Evolutionary conservation across 1,140 invertebrate species (phyloP), one percentile per base, ranked within the genome.

Genomic region (Anastrepha ludens): DNA sequence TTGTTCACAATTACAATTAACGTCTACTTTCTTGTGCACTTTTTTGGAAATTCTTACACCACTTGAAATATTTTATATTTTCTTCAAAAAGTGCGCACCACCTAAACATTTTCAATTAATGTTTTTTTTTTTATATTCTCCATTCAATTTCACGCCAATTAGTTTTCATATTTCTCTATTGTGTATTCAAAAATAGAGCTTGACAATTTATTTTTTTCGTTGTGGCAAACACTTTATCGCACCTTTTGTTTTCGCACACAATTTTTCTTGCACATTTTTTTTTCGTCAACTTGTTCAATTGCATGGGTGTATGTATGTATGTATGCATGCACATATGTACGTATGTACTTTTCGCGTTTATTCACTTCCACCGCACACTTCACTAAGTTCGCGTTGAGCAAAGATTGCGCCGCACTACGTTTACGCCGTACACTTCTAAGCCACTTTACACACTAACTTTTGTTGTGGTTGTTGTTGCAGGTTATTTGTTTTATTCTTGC

Each of bases 91-190:
- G 29, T 29, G 29, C 29, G 29, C 29, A 29, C 29, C 29, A 29
- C 29, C 29, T 29, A 29, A 29, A 29, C 29, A 29, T 1, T 29
- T 29, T 29, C 29, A 29, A 29, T 29, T 29, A 29, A 29, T 29
- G 29, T 29, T 29, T 29, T 29, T 29, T 29, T 29, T 29, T 29
- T 29, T 29, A 1, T 29, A 55, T 8, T 55, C 11, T 55, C 50
- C 50, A 55, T 8, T 55, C 50, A 55, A 11, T 55, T 55, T 55
- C 50, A 11, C 50, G 11, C 50, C 11, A 55, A 55, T 39, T 67
- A 67, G 11, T 67, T 67, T 67, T 67, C 29, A 67, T 55, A 67
- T 67, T 67, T 67, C 64, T 20, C 64, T 67, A 20, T 29, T 29
- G 29, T 29, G 29, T 29, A 29, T 2, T 55, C 6, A 2, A 6